Conservation (phyloP, 92 coral and sea anemone genomes). For the Porites evermanni region DNA sequence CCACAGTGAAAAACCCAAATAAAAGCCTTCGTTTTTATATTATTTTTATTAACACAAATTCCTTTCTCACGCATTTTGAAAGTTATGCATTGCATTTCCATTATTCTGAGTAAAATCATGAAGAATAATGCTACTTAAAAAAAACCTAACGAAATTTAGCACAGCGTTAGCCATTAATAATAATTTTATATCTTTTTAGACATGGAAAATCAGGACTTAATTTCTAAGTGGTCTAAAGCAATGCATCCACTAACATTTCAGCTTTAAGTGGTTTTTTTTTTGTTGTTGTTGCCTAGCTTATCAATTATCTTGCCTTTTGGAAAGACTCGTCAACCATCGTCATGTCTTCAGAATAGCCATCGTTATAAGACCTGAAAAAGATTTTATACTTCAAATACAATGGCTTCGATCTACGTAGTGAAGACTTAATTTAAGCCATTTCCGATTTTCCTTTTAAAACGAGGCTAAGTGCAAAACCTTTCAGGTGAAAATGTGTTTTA, state of each 20-base stretch:
- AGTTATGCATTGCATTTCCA: not conserved
- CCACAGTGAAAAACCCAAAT: not conserved
- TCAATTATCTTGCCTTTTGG: not conserved
- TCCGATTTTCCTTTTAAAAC: not conserved
- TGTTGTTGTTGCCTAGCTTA: not conserved
- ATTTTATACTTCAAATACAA: not conserved
- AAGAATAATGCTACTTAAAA: not conserved
- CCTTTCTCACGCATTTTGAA: not conserved
- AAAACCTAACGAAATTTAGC: not conserved
- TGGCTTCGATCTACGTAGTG: not conserved
- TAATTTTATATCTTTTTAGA: too few species aligned
- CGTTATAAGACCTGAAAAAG: constrained; percentile 52
- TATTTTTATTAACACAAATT: not conserved
- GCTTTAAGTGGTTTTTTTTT: not conserved
- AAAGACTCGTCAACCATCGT: not conserved
- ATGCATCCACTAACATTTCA: not conserved
- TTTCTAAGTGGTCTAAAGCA: not conserved
- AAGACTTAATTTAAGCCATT: not conserved
- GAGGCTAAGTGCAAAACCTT: too few species aligned
- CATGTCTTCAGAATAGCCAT: constrained; percentile 59
- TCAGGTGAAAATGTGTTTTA: too few species aligned
- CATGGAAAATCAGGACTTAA: too few species aligned
- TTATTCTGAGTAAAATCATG: not conserved
- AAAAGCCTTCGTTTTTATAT: not conserved
- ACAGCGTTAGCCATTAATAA: too few species aligned